These are phyloP conservation scores for Nasonovia ribisnigri DNA, from an alignment of 2,888 invertebrate species.

Conservation along the genomic window DNA sequence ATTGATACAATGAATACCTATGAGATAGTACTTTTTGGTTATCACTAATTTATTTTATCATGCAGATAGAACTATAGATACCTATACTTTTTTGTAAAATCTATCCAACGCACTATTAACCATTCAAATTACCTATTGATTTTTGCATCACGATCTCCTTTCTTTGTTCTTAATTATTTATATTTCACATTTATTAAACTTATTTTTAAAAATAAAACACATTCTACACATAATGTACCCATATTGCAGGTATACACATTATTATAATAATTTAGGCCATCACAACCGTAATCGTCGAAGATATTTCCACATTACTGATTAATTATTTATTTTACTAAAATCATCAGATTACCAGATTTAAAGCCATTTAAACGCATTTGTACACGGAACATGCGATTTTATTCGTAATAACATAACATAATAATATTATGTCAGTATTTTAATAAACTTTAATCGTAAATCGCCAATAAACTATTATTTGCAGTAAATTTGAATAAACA, in stretches of 20 bases:
- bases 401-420: neutral
- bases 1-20: too few relatives aligned
- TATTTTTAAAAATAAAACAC: too few relatives aligned
- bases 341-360: neutral
- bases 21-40: too few relatives aligned
- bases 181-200: neutral
- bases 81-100: too few relatives aligned
- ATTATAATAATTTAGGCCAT: neutral
- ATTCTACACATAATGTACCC: neutral
- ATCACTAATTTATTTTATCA: too few relatives aligned
- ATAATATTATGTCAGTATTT: neutral
- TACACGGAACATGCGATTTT: neutral
- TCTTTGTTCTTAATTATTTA: neutral
- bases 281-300: neutral
- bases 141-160: neutral
- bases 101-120: neutral
- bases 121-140: neutral
- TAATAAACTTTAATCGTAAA: too few relatives aligned
- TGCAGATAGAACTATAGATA: too few relatives aligned
- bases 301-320: neutral
- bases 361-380: neutral
- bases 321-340: neutral
- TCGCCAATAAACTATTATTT: too few relatives aligned
- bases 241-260: neutral
- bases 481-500: too few relatives aligned